Conservation (phyloP, 2,113 vertebrate species). For the Microcebus ravelobensis region DNA sequence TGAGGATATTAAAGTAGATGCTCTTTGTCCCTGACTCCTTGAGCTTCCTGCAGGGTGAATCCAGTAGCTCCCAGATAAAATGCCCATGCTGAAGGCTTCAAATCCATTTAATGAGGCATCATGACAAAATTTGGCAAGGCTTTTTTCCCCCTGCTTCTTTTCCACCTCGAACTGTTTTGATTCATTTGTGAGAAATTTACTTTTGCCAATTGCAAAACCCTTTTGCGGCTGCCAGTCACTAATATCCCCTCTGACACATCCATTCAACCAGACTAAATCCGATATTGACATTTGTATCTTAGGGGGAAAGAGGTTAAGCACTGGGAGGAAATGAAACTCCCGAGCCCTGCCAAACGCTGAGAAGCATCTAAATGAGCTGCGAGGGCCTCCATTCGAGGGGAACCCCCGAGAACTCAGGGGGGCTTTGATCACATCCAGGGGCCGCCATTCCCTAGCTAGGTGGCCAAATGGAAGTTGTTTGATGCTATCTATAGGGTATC, state of each 20-base stretch:
- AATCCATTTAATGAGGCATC: conserved; percentile 79
- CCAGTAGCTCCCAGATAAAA: conserved; percentile 54
- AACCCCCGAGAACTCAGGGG: conserved; percentile 38
- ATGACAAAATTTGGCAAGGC: conserved; percentile 79
- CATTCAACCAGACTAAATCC: conserved; percentile 86
- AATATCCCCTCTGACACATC: conserved; percentile 84
- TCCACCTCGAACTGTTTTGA: conserved; percentile 80
- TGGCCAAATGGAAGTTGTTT: conserved; percentile 44
- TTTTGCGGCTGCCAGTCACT: conserved; percentile 84
- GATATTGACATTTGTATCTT: conserved; percentile 86
- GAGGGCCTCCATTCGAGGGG: background rate
- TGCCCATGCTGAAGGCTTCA: conserved; percentile 27
- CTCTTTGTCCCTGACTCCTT: background rate
- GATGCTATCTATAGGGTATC: conserved; percentile 63
- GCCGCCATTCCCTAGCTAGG: conserved; percentile 38
- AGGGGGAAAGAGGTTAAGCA: conserved; percentile 81
- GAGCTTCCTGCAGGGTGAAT: background rate
- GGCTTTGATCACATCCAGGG: conserved; percentile 57
- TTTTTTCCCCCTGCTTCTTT: conserved; percentile 68
- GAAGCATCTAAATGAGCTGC: conserved; percentile 61
- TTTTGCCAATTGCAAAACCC: conserved; percentile 83
- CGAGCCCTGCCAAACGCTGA: conserved; percentile 48
- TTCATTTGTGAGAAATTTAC: conserved; percentile 84
- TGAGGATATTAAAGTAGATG: background rate
- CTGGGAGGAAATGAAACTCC: conserved; percentile 77